Base-by-base conservation (phyloP, 2,888 invertebrate species). In the Meganola albula region DNA sequence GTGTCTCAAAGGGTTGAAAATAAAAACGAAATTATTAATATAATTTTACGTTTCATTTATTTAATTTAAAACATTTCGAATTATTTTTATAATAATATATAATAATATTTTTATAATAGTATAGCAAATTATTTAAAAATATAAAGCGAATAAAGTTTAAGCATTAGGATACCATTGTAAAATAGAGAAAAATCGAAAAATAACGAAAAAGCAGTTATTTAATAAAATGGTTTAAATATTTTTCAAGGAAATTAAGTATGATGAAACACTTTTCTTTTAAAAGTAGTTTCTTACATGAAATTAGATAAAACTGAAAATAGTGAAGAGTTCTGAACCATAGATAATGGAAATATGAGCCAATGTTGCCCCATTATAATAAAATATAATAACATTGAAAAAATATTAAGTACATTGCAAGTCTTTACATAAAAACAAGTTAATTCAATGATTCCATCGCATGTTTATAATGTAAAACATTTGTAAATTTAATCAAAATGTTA, bases 251-350 rank as follows among this genome's bases (percentile, higher is more conserved):
- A 48, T 56, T 58, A 33, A 58, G 47, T 37, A 47, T 52, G 50
- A 55, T 60, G 58, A 74, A 74, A 70, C 57, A 65, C 76, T 78
- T 78, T 77, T 65, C 52, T 57, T 58, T 38, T 43, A 62, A 77
- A 79, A 76, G 76, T 49, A 50, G 53, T 66, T 73, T 64, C 64
- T 52, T 54, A 55, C 55, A 53, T 48, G 42, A 39, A 55, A 54
- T 53, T 32, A 45, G n/a, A n/a, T n/a, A 52, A 48, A 39, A 57
- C 31, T 33, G 30, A 52, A 48, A 34, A 24, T 22, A 30, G 37
- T 46, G n/a, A 7, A 16, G 6, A 16, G 6, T 16, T 16, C 6
- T 20, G 20, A 20, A 20, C 3, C 3, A 20, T 7, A 20, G 20
- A 20, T 5, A 37, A 36, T 40, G 38, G 55, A 49, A 46, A 57